Percentiles rank a stretch among this genome's conserved stretches.
These are phyloP conservation scores for Cepaea hortensis DNA, from an alignment of 2,888 invertebrate genomes.

Conservation along the genomic window DNA sequence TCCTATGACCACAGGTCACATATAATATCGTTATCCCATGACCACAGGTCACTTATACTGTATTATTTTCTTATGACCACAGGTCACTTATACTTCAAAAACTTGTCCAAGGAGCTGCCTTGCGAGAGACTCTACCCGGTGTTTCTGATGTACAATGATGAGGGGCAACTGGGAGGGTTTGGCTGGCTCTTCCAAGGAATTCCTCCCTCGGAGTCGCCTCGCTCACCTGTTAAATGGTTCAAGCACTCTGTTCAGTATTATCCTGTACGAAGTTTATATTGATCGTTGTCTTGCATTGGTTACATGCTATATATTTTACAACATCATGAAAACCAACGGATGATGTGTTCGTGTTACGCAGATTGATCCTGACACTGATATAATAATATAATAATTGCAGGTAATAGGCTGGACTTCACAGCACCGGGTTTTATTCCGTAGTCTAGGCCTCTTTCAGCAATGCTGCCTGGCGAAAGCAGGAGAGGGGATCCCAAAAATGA, in stretches of 20 bases:
- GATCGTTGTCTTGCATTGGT: too few relatives aligned
- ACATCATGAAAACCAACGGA: too few relatives aligned
- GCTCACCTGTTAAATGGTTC: slow-evolving; percentile 63
- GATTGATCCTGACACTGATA: too few relatives aligned
- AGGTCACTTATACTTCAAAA: slow-evolving; percentile 71
- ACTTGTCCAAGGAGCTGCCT: slow-evolving; percentile 61
- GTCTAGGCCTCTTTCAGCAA: too few relatives aligned
- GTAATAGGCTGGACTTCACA: too few relatives aligned
- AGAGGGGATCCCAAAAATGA: too few relatives aligned
- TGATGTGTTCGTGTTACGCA: too few relatives aligned
- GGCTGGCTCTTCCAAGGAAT: slow-evolving; percentile 71
- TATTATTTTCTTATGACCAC: slow-evolving; percentile 8
- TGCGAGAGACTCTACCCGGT: slow-evolving; percentile 70
- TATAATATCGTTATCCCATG: too few relatives aligned
- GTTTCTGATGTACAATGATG: slow-evolving; percentile 68
- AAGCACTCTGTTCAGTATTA: slow-evolving; percentile 61
- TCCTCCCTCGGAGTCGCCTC: slow-evolving; percentile 58
- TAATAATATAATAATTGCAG: too few relatives aligned
- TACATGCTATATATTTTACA: too few relatives aligned
- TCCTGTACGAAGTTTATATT: slow-evolving; percentile 58
- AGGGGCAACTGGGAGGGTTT: slow-evolving; percentile 69
- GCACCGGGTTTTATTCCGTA: too few relatives aligned
- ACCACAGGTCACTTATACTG: not conserved
- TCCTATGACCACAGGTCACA: not conserved
- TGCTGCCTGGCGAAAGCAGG: too few relatives aligned